A percentile compares a stretch with the other conserved stretches of the same genome.
These are phyloP conservation scores for Dicycla oo DNA, from an alignment of 2,888 invertebrate species.

Conservation along the genomic window DNA sequence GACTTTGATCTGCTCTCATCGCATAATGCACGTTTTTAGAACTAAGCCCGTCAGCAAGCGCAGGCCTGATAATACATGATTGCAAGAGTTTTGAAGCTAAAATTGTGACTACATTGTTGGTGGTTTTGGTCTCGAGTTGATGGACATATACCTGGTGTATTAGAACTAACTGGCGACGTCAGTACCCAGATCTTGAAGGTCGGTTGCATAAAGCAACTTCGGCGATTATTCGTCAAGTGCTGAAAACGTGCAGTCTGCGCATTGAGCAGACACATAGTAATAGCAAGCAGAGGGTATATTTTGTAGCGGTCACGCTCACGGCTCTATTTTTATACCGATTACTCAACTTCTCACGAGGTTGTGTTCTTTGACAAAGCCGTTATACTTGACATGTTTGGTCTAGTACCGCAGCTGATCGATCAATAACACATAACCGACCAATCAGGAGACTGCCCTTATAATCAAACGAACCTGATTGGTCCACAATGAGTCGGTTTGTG, in stretches of 20 bases:
- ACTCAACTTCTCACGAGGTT: slow-evolving; percentile 74
- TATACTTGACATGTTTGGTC: slow-evolving; percentile 59
- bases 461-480: slow-evolving; percentile 43
- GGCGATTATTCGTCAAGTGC: background rate
- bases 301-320: slow-evolving; percentile 75
- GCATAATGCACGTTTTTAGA: slow-evolving; percentile 16
- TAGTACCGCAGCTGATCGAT: slow-evolving; percentile 29
- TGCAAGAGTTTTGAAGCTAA: background rate
- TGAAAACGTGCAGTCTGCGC: slow-evolving; percentile 11
- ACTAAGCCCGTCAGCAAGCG: slow-evolving; percentile 7
- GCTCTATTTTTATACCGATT: slow-evolving; percentile 85
- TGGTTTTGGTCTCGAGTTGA: background rate
- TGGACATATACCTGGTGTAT: background rate
- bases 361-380: slow-evolving; percentile 63
- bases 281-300: slow-evolving; percentile 78
- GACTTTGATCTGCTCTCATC: slow-evolving; percentile 68
- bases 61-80: background rate
- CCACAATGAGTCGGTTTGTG: slow-evolving; percentile 13
- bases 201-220: background rate
- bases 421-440: slow-evolving; percentile 1
- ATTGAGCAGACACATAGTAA: slow-evolving; percentile 42
- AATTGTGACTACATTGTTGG: background rate
- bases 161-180: slow-evolving; percentile 6
- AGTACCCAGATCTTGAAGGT: background rate
- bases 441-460: slow-evolving; percentile 28